Conservation (phyloP, 2,797 vertebrate species). For the Antrozous pallidus region DNA sequence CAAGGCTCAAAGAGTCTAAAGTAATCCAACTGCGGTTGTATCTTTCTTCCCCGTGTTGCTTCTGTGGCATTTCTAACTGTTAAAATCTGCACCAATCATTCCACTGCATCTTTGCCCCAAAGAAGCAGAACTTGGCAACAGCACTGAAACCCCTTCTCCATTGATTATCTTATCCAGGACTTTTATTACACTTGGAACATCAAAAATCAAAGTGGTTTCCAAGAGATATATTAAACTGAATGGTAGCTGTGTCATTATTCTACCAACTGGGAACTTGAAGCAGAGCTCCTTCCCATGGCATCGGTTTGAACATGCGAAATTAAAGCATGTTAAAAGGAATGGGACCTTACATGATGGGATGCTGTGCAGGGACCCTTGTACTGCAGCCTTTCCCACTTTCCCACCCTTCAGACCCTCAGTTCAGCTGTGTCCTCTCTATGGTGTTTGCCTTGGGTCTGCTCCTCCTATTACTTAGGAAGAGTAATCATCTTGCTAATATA, state of each 20-base stretch:
- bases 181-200: background rate
- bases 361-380: rapidly evolving
- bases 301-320: background rate
- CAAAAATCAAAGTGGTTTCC: background rate
- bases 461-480: background rate
- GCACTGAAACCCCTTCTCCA: background rate
- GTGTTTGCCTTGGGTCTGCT: background rate
- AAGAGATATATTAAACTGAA: background rate
- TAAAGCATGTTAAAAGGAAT: background rate
- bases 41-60: background rate
- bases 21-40: background rate
- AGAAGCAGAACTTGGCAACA: background rate
- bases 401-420: background rate
- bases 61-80: background rate
- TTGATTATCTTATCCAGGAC: background rate
- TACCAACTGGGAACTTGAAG: background rate
- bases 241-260: background rate
- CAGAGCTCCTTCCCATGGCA: background rate
- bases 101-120: background rate
- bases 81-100: background rate
- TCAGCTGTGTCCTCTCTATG: background rate
- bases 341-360: rapidly evolving
- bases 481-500: background rate
- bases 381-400: background rate
- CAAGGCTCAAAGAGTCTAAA: background rate